Evolutionary conservation across 2,113 vertebrate species (phyloP).

Genomic region (Gobiocypris rarus): DNA sequence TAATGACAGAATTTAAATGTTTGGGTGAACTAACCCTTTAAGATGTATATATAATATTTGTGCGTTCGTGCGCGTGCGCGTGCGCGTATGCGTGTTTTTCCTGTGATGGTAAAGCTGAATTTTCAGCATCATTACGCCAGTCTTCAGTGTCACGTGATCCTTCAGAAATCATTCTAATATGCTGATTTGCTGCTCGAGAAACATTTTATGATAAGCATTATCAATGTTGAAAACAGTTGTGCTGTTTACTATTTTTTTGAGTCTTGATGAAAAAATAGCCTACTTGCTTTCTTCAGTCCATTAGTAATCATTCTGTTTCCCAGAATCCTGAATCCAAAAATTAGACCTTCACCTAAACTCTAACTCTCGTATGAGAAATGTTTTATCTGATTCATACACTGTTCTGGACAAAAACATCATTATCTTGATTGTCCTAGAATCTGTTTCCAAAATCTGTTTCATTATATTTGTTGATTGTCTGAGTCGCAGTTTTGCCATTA

Average conservation of each 20-base stretch:
- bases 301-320: neutral
- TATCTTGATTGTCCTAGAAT: neutral
- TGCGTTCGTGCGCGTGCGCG: too few relatives aligned
- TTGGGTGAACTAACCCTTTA: too few relatives aligned
- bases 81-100: too few relatives aligned
- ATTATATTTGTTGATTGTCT: constrained; percentile 20
- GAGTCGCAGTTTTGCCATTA: constrained; percentile 4
- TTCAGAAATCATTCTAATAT: neutral
- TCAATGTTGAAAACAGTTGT: neutral
- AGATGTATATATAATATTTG: too few relatives aligned
- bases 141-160: too few relatives aligned
- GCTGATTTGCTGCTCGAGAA: neutral
- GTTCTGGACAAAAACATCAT: too few relatives aligned
- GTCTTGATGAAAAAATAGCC: neutral
- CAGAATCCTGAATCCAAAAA: neutral
- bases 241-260: too few relatives aligned
- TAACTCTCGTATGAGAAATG: neutral
- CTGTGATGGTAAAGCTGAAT: too few relatives aligned
- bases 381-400: too few relatives aligned
- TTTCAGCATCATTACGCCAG: too few relatives aligned
- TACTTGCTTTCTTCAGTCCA: neutral
- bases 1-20: too few relatives aligned
- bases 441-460: constrained; percentile 27
- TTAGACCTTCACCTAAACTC: neutral
- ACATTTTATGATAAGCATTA: neutral